A percentile compares a stretch with the other conserved stretches of the same genome.
phyloP scores from a whole-genome alignment of 2,797 vertebrate genomes.

The Erethizon dorsatum region DNA sequence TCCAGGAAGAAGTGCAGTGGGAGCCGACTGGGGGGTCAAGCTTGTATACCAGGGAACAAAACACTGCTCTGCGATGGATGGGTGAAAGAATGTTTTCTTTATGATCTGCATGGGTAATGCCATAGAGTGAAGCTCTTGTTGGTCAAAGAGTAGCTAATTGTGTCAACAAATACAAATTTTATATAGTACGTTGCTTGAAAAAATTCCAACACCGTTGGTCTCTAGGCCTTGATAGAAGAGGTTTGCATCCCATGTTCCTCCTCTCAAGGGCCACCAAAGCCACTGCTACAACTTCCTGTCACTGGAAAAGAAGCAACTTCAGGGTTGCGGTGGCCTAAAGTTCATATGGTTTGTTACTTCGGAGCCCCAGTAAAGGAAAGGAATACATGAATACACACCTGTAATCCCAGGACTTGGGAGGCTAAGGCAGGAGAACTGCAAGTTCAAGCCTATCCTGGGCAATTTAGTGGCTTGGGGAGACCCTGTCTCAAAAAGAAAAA shows the following conservation, averaged over 20 bases:
- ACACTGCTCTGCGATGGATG: background rate
- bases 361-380: background rate
- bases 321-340: background rate
- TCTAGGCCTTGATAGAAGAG: background rate
- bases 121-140: background rate
- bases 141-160: background rate
- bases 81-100: background rate
- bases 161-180: slow-evolving; percentile 26
- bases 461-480: background rate
- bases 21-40: background rate
- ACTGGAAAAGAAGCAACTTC: background rate
- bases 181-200: background rate
- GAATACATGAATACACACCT: background rate
- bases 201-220: background rate
- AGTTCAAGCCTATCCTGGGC: background rate
- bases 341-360: background rate
- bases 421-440: background rate
- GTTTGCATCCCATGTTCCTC: background rate
- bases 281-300: background rate
- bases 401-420: background rate
- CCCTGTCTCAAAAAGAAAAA: background rate
- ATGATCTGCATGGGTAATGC: too few species aligned
- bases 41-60: background rate
- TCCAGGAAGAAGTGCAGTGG: background rate
- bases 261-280: background rate